Evolutionary conservation across 2,797 vertebrate genomes (phyloP).

Genomic region (Diplodus puntazzo): DNA sequence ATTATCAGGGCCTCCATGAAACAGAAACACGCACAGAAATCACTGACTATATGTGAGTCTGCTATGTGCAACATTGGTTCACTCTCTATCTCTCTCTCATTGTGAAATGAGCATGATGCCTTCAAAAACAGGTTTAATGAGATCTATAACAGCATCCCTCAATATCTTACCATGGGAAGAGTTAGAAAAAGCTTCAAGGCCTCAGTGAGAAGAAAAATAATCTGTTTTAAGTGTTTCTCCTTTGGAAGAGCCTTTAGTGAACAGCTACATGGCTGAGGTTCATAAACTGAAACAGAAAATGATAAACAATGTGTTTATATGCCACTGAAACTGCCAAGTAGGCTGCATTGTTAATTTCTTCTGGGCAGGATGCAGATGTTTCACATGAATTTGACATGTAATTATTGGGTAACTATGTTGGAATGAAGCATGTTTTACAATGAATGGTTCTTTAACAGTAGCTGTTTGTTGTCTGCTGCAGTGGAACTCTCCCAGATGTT

Average conservation of each 20-base stretch:
- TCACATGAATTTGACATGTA: background rate
- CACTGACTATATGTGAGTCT: slow-evolving; percentile 85
- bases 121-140: background rate
- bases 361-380: background rate
- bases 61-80: background rate
- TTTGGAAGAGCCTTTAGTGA: background rate
- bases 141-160: too few species aligned
- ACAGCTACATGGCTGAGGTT: background rate
- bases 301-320: background rate
- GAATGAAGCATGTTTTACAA: background rate
- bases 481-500: slow-evolving; percentile 86
- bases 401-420: background rate
- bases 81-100: background rate
- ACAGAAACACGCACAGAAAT: slow-evolving; percentile 81
- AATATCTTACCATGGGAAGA: too few species aligned
- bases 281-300: background rate
- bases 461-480: slow-evolving; percentile 76
- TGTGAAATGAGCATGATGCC: background rate
- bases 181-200: too few species aligned
- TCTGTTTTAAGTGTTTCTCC: too few species aligned
- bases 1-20: slow-evolving; percentile 92
- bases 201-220: too few species aligned
- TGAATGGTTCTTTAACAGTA: background rate
- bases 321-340: background rate
- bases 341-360: background rate